These are phyloP conservation scores for Dryobotodes eremita DNA, from an alignment of 2,888 invertebrate species.

Conservation along the genomic window DNA sequence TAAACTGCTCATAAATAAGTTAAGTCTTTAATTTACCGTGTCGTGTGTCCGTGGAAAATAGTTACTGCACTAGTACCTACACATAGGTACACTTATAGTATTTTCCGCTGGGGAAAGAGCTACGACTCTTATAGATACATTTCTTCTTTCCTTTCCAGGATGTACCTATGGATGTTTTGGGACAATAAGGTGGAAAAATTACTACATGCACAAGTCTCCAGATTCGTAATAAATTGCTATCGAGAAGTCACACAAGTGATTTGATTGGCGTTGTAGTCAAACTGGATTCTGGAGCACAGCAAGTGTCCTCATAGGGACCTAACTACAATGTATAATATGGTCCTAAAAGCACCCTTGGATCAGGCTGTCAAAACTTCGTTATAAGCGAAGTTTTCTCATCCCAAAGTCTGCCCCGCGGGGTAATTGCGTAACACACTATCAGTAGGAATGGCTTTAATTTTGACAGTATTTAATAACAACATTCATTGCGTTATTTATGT, in stretches of 20 bases:
- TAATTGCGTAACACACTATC: too few relatives aligned
- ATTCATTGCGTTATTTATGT: too few relatives aligned
- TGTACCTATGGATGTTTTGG: not conserved
- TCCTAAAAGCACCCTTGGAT: not conserved
- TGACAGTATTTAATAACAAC: too few relatives aligned
- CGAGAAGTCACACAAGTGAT: not conserved
- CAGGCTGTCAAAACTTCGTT: not conserved
- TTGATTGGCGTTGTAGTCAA: not conserved
- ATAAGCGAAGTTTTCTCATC: not conserved
- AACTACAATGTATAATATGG: not conserved
- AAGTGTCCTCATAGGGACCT: not conserved
- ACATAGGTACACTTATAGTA: not conserved
- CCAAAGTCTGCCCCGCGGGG: not conserved
- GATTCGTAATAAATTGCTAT: not conserved
- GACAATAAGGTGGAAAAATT: not conserved
- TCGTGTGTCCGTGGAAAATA: constrained; percentile 5
- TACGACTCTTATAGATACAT: not conserved
- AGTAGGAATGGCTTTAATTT: too few relatives aligned
- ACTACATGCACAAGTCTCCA: not conserved
- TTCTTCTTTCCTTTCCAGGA: not conserved
- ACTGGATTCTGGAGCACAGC: not conserved
- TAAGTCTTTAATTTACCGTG: constrained; percentile 24
- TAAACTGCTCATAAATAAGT: constrained; percentile 51
- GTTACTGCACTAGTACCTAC: not conserved
- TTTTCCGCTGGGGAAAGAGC: not conserved